These are phyloP conservation scores for Pipistrellus kuhlii DNA, from an alignment of 2,797 vertebrate genomes.

Conservation along the genomic window DNA sequence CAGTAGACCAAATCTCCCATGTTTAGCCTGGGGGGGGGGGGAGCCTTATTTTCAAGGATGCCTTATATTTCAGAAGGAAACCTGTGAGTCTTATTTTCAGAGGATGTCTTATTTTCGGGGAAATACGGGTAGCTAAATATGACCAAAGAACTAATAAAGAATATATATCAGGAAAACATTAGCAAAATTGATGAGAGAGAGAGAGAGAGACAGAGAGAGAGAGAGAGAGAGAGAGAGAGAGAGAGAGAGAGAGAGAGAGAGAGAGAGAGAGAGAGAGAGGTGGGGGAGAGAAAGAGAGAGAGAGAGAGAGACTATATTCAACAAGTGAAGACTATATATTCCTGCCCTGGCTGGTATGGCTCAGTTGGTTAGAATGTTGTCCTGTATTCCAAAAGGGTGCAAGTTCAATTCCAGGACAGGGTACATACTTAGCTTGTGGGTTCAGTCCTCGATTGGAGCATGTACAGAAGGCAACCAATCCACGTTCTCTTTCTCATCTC, in stretches of 20 bases:
- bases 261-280: no score
- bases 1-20: no score
- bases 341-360: background rate
- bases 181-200: background rate
- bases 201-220: no score
- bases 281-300: no score
- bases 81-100: no score
- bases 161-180: constrained; percentile 10
- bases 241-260: background rate
- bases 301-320: background rate
- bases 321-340: background rate
- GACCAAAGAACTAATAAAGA: background rate
- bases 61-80: no score
- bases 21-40: no score
- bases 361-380: no score
- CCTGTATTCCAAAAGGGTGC: background rate
- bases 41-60: no score
- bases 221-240: background rate
- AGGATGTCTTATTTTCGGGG: no score
- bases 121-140: background rate
- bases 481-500: background rate
- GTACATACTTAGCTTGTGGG: no score
- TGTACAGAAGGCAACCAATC: background rate
- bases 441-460: background rate
- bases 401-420: background rate